Base-by-base conservation (phyloP, 64 coral and sea anemone genomes). In the Montipora foliosa region DNA sequence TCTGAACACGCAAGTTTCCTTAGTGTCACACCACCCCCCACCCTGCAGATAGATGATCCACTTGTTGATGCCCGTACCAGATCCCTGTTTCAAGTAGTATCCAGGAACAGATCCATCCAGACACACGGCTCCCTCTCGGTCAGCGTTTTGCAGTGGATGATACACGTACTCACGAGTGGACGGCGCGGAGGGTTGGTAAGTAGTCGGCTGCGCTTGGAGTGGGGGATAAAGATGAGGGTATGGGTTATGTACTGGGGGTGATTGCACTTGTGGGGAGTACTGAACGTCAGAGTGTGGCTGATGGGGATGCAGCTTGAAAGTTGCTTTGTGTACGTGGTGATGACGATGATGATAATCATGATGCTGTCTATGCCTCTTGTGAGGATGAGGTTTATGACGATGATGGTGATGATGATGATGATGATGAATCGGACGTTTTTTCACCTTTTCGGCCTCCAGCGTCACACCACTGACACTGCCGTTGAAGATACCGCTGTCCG, bases 21-120 rank as follows among this genome's bases (percentile, higher is more conserved):
- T 62, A 61, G 55, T 92, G 21, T 94, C 90, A 16, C 96, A 98
- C 96, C 96, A 98, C 4, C 93, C 96, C 8, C 96, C 96, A 8
- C 96, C 96, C 71, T 98, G 83, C 6, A 98, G 79, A 81, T 95
- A 98, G 22, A 98, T 78, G 47, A 95, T 98, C 96, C 96, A 98
- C 72, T 89, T 98, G 47, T 79, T 91, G 15, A 13, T 49, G 17
- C 89, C 96, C 9, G 20, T n/a, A 21, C 78, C 79, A 49, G 82
- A 78, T 11, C 96, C 96, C 84, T 84, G 67, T 69, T 89, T 87
- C 6, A 94, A 73, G 66, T 90, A 98, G 70, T 89, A 98, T 5
- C 78, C 96, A 21, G 96, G 93, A 1, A 8, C 79, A 70, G 93
- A 95, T 22, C 96, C 96, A 89, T 98, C 96, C 5, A 98, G 79